A percentile compares a stretch with the other conserved stretches of the same genome.
Conservation (phyloP, 2,797 vertebrate genomes). For the Tragopan temminckii region DNA sequence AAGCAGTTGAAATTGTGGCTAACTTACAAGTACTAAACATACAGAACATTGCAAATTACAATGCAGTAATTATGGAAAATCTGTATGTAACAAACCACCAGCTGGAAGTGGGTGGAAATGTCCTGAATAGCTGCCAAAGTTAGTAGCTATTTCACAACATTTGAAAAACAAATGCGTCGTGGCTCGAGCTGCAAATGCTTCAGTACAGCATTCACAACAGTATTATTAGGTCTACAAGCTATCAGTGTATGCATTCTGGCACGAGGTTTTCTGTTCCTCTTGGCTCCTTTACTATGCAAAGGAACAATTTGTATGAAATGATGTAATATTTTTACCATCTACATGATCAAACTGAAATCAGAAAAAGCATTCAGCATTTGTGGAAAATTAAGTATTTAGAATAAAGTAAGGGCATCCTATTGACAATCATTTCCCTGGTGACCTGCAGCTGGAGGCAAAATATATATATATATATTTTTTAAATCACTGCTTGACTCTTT, state of each 20-base stretch:
- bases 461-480: too few relatives aligned
- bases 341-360: background rate
- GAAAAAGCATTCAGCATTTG: background rate
- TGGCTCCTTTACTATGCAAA: slow-evolving; percentile 56
- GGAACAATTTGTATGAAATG: slow-evolving; percentile 46
- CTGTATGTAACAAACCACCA: slow-evolving; percentile 63
- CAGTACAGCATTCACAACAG: slow-evolving; percentile 34
- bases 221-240: slow-evolving; percentile 68
- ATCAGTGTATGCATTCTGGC: slow-evolving; percentile 54
- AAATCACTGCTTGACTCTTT: background rate
- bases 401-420: background rate
- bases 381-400: background rate
- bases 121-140: slow-evolving; percentile 76
- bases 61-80: slow-evolving; percentile 58
- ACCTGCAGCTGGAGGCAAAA: background rate
- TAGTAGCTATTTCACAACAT: slow-evolving; percentile 78
- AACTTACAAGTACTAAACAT: slow-evolving; percentile 7
- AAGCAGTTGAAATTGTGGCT: slow-evolving; percentile 51
- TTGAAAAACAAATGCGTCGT: slow-evolving; percentile 70
- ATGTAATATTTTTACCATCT: slow-evolving; percentile 39
- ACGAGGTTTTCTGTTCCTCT: slow-evolving; percentile 46
- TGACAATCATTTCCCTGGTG: background rate
- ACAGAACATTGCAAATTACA: slow-evolving; percentile 32
- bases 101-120: slow-evolving; percentile 76
- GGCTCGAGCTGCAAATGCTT: slow-evolving; percentile 57